Base-by-base conservation (phyloP, 2,113 vertebrate species). In the Scytalopus superciliaris region DNA sequence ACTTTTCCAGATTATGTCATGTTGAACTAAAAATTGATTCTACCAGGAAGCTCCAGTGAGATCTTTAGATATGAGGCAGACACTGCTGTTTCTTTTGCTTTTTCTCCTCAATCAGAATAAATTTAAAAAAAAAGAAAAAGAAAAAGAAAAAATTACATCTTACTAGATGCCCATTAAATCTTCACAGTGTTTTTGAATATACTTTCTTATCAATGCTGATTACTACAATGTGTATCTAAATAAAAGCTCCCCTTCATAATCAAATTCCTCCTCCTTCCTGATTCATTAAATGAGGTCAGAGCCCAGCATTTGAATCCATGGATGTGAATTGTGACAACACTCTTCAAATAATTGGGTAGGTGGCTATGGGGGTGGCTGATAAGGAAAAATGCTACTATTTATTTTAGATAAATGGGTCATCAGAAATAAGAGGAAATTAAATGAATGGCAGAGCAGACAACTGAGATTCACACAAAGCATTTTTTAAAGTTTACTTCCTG, bases 11-110 rank as follows among this genome's bases (percentile, higher is more conserved):
- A 80, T 88, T 80, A 59, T 67, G 90, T 91, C 72, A 92, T 10
- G 0, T 62, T 50, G 49, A 93, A 96, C 83, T 86, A 95, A 94
- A 96, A 97, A 97, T 63, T 92, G 88, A 93, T 92, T 96, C 84
- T 28, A 77, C 23, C 69, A 93, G 45, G 50, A 90, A 77, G 82
- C 87, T 85, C 0, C 14, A 83, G 70, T 39, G 78, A 96, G 93
- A 96, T 96, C 53, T 78, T 68, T 6, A 79, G 66, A 89, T 76
- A 85, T 1, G n/a, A 93, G 68, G 56, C 67, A 82, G 87, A 84
- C 83, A 19, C 57, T 67, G 91, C 64, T 79, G 82, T 35, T 95
- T 77, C 47, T 74, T 83, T 72, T 12, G 31, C 62, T 77, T 87
- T 47, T 49, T 88, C 86, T 39, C 6, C 47, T 95, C 92, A 69